phyloP scores from a whole-genome alignment of 2,888 invertebrate genomes.

The Clunio marinus region DNA sequence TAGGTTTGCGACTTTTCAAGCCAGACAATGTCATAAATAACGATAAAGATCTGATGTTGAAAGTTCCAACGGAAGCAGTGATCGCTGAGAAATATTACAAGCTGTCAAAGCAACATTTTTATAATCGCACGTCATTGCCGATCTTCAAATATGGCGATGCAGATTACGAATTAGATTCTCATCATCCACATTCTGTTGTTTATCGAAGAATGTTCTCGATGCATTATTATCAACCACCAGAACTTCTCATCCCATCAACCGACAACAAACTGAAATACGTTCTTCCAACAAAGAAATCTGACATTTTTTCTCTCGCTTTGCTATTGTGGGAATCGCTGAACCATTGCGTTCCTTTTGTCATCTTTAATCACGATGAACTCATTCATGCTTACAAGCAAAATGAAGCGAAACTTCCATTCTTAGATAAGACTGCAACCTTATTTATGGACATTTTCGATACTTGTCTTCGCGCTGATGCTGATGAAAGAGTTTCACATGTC shows the following conservation, averaged over 20 bases:
- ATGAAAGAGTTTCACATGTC: not conserved
- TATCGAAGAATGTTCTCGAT: conserved; percentile 41
- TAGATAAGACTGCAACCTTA: not conserved
- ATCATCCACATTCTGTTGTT: conserved; percentile 41
- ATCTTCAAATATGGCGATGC: not conserved
- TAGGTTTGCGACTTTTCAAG: conserved; percentile 17
- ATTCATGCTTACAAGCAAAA: conserved; percentile 38
- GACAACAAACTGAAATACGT: conserved; percentile 40
- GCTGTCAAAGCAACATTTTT: conserved; percentile 32
- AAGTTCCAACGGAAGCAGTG: not conserved
- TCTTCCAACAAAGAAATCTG: conserved; percentile 41
- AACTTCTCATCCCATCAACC: conserved; percentile 39
- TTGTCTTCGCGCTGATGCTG: not conserved
- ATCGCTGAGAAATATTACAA: conserved; percentile 39
- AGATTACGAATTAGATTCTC: conserved; percentile 38
- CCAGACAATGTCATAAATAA: not conserved
- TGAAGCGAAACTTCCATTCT: conserved; percentile 17
- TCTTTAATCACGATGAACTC: conserved; percentile 41
- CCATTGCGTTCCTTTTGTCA: conserved; percentile 41
- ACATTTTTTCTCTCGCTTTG: conserved; percentile 41
- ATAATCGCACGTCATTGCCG: conserved; percentile 26
- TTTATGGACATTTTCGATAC: conserved; percentile 26
- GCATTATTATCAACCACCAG: conserved; percentile 42
- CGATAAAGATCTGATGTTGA: not conserved
- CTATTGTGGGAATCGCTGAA: conserved; percentile 43